Base-by-base conservation (phyloP, 2,113 vertebrate species). In the Paraplagusia blochii region DNA sequence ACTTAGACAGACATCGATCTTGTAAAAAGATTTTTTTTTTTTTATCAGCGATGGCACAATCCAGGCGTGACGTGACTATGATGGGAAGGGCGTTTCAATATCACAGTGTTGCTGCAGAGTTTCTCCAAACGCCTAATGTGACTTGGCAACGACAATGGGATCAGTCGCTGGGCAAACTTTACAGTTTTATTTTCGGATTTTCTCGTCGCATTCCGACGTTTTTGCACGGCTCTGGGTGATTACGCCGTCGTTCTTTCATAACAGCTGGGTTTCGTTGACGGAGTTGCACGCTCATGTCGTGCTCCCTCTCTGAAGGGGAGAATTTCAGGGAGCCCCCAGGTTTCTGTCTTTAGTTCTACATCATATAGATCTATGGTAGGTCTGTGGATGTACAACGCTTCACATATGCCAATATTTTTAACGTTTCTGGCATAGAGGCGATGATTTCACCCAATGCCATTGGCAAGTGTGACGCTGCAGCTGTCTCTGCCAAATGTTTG, bases 401-500 rank as follows among this genome's bases (percentile, higher is more conserved):
- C 33, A 17, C 5, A 43, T 39, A 19, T 19, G 15, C 14, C 29
- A 44, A 19, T 39, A 15, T 51, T 43, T 72, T 36, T 67, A 6
- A 49, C 14, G 45, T 62, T 39, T 50, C 15, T 56, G 56, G 62
- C 52, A 45, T 2, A 45, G 53, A 49, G 17, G 34, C 22, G 39
- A 22, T 43, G 39, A 51, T 40, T 54, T 52, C 33, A 39, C 56
- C 38, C 52, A 17, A 2, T 52, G 42, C 45, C 63, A 19, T 53
- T 60, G 69, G 50, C 54, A 51, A 35, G 17, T 66, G 63, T 36
- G 39, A 14, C 58, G 17, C n/a, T 46, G 46, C 67, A 44, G 48
- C 48, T 50, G 60, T 54, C 40, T 8, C 34, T 53, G 60, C 60
- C 76, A 66, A 71, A 76, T 82, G 78, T 81, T 83, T 79, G 59